Evolutionary conservation across 2,888 invertebrate species (phyloP).

Genomic region (Yponomeuta sedellus): DNA sequence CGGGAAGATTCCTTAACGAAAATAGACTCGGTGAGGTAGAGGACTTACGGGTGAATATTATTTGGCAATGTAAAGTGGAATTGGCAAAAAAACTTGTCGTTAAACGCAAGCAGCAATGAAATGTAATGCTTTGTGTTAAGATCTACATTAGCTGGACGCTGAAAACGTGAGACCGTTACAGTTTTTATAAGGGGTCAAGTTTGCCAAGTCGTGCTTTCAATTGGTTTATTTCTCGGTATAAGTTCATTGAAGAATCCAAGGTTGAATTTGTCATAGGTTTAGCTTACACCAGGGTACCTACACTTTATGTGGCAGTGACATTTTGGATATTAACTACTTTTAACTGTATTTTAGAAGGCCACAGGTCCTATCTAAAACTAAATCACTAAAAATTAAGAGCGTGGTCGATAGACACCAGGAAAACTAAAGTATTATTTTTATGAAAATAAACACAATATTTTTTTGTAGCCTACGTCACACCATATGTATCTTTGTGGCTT

Average conservation of each 20-base stretch:
- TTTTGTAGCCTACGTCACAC: too few species aligned
- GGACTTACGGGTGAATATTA: neutral
- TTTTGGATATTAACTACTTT: too few species aligned
- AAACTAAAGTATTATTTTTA: too few species aligned
- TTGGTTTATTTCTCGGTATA: slow-evolving; percentile 38
- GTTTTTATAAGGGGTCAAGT: slow-evolving; percentile 56
- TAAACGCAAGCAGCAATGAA: neutral
- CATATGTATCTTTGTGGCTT: too few species aligned
- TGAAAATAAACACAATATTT: too few species aligned
- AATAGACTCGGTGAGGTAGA: neutral
- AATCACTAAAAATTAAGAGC: too few species aligned
- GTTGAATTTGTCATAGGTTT: neutral
- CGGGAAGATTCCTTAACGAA: slow-evolving; percentile 22
- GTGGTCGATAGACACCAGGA: too few species aligned
- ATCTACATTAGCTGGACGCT: slow-evolving; percentile 16
- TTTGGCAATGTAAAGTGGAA: neutral
- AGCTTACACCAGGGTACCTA: neutral
- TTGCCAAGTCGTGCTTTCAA: slow-evolving; percentile 35
- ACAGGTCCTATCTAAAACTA: too few species aligned
- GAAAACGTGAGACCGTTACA: slow-evolving; percentile 37
- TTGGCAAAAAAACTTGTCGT: slow-evolving; percentile 25
- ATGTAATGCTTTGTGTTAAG: neutral
- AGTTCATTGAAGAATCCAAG: slow-evolving; percentile 5
- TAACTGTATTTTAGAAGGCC: too few species aligned
- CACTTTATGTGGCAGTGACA: too few species aligned